These are phyloP conservation scores for Ptilonorhynchus violaceus DNA, from an alignment of 2,113 vertebrate genomes.

Conservation along the genomic window DNA sequence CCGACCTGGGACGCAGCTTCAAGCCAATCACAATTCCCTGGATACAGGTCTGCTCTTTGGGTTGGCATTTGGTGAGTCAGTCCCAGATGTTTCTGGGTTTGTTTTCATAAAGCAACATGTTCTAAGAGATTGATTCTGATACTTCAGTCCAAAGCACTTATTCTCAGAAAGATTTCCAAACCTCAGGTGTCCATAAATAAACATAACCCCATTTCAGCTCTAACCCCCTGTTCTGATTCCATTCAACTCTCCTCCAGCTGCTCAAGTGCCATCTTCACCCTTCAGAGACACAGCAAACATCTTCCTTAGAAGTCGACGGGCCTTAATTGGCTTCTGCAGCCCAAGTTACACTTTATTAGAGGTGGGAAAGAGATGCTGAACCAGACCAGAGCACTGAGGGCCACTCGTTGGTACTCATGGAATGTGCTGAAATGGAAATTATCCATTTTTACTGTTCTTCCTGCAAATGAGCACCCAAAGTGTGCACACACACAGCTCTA, in stretches of 20 bases:
- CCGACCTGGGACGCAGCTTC: background rate
- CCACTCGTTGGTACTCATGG: accelerated
- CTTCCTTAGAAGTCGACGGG: background rate
- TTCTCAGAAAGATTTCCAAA: background rate
- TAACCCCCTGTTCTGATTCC: background rate
- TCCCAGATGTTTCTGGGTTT: background rate
- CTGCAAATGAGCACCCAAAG: background rate
- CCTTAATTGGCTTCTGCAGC: background rate
- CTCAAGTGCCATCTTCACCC: background rate
- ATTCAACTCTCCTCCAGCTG: background rate
- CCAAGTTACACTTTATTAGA: background rate
- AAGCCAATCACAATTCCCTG: background rate
- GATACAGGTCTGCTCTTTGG: background rate
- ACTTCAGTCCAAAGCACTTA: background rate
- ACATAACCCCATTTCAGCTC: background rate
- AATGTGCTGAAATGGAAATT: background rate
- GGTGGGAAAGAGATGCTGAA: no score
- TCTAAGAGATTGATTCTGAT: background rate
- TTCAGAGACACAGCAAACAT: background rate
- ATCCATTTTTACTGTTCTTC: background rate
- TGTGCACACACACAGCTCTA: background rate
- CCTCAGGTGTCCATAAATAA: background rate
- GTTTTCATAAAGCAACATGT: background rate
- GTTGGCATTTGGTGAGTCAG: background rate
- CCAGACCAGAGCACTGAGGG: background rate